Evolutionary conservation across 2,888 invertebrate genomes (phyloP), one percentile per base, ranked within the genome.

Genomic region (Tipula lateralis): DNA sequence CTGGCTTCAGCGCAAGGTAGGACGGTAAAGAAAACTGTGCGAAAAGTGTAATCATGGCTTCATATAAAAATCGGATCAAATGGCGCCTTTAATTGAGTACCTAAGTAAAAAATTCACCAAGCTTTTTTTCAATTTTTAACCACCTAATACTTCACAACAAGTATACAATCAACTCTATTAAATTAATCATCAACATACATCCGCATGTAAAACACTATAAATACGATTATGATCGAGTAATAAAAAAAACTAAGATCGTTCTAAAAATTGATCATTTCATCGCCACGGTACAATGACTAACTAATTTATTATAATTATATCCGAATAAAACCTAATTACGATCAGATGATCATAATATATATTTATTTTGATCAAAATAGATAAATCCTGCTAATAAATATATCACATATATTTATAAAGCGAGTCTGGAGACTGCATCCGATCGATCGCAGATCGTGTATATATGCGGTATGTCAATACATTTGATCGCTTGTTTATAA

Each of bases 351-450:
- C 66, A 66, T 24, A 24, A n/a, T 66, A 19, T 24, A 66, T 66
- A 66, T 66, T 66, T 66, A 24, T 66, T 66, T 66, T 19, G 66
- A 66, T 66, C 24, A 66, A 66, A 66, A 66, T 66, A 66, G 66
- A 66, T 66, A 66, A 66, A 66, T 66, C 66, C 24, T 66, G 66
- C 66, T 66, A 66, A 24, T 66, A 66, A 66, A 66, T 66, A 66
- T 24, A 66, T 66, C 66, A 66, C 66, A 66, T 66, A 50, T 24
- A n/a, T n/a, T n/a, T n/a, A n/a, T n/a, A n/a, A n/a, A 50, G 19
- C 5, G 50, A 19, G 24, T 24, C 1, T 19, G 7, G 44, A 44
- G 66, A 66, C 66, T 19, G 24, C 19, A 44, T 44, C 24, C 9
- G 66, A 66, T 66, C 66, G 12, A 66, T 19, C 24, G 24, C 66